These are phyloP conservation scores for Conomelus anceps DNA, from an alignment of 2,888 invertebrate genomes.

Conservation along the genomic window DNA sequence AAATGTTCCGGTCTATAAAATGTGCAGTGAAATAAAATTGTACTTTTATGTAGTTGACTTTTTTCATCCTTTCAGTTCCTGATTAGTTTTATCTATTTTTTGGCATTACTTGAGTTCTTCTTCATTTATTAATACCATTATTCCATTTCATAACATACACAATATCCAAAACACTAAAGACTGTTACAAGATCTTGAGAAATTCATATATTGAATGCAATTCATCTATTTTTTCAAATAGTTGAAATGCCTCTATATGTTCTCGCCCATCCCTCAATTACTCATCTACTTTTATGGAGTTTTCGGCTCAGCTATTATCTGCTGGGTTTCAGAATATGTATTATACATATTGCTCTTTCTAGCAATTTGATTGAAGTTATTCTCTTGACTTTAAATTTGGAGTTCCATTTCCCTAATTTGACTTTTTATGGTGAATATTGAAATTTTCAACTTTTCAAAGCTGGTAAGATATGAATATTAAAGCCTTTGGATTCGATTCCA, in stretches of 20 bases:
- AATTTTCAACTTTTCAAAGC: too few relatives aligned
- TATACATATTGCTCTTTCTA: too few relatives aligned
- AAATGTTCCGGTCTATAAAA: not conserved
- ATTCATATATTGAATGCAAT: not conserved
- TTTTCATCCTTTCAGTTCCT: not conserved
- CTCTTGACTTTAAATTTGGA: too few relatives aligned
- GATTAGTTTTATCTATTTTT: not conserved
- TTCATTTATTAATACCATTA: too few relatives aligned
- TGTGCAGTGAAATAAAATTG: not conserved
- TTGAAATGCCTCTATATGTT: not conserved
- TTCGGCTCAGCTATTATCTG: not conserved
- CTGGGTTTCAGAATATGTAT: too few relatives aligned
- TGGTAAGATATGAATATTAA: too few relatives aligned
- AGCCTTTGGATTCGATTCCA: too few relatives aligned
- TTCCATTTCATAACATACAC: too few relatives aligned
- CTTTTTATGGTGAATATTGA: too few relatives aligned
- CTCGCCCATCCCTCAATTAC: not conserved
- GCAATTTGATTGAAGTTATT: too few relatives aligned
- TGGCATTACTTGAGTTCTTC: too few relatives aligned
- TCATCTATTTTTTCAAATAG: not conserved
- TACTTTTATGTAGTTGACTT: not conserved
- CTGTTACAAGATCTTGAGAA: not conserved
- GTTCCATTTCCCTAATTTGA: too few relatives aligned
- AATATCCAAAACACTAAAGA: not conserved
- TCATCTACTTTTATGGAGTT: not conserved